Base-by-base conservation (phyloP, 1,140 invertebrate genomes). In the Elysia chlorotica region DNA sequence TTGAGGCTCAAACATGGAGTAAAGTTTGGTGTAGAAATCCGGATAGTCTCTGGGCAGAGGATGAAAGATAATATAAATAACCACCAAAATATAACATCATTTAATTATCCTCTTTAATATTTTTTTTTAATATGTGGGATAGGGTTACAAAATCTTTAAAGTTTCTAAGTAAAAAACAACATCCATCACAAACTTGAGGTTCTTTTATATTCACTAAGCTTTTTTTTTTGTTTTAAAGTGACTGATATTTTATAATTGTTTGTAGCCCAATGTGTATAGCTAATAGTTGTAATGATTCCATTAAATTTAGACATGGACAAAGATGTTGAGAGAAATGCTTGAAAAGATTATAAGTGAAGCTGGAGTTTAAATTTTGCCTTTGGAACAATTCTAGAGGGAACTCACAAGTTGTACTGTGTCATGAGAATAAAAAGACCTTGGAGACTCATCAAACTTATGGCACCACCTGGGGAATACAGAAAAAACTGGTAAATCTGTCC, bases 371-470 rank as follows among this genome's bases (percentile, higher is more conserved):
- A n/a, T n/a, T n/a, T n/a, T n/a, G n/a, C n/a, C n/a, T n/a, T n/a
- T n/a, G n/a, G n/a, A n/a, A n/a, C n/a, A n/a, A n/a, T n/a, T n/a
- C n/a, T n/a, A n/a, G n/a, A 48, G 41, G 41, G 41, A 48, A 88
- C 89, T 90, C 87, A 91, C 86, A 99, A 91, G 88, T 99, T 97
- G 84, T 97, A 92, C 74, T 93, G 92, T 67, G 94, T 92, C 72
- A 99, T 96, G 38, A 99, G 88, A 54, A 93, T 91, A 83, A 97
- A 96, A 21, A 99, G 91, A 17, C 96, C 96, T 87, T 97, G 95
- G n/a, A 99, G 88, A 14, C 96, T 94, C 48, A 99, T 88, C 76
- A 99, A 89, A 82, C 93, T 93, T 59, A 96, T 91, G 1, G 94
- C 91, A 30, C 96, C 96, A 83, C 95, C 93, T 94, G 82, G 23